These are phyloP conservation scores for Phalacrocorax pelagicus DNA, from an alignment of 2,113 vertebrate species.

Conservation along the genomic window DNA sequence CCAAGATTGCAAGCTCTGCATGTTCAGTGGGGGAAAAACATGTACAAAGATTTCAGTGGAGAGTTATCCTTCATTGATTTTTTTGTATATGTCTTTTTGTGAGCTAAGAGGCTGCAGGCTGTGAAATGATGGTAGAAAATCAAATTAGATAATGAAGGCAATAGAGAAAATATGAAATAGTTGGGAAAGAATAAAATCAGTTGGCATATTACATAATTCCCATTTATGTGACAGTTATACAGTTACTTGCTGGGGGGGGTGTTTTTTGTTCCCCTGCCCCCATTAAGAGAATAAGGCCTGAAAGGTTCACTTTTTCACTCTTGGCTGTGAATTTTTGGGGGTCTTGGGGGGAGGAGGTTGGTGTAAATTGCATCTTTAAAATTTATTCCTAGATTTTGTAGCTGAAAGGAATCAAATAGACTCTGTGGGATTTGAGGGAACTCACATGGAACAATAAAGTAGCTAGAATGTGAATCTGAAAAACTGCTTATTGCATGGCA, in stretches of 20 bases:
- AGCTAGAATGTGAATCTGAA: slow-evolving; percentile 34
- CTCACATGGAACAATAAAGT: not conserved
- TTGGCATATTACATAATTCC: not conserved
- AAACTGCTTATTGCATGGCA: slow-evolving; percentile 38
- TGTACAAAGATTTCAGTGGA: not conserved
- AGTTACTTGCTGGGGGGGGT: not conserved
- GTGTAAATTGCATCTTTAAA: not conserved
- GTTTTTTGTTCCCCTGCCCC: not conserved
- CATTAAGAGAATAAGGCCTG: not conserved
- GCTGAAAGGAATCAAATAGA: not conserved
- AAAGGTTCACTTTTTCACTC: not conserved
- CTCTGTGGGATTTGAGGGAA: not conserved
- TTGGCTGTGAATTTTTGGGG: not conserved
- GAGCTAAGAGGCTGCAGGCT: not conserved
- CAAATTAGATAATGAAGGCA: not conserved
- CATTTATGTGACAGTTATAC: not conserved
- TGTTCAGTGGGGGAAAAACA: rapidly evolving
- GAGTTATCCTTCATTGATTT: not conserved
- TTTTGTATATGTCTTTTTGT: not conserved
- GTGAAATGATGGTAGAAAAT: not conserved
- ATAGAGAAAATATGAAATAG: not conserved
- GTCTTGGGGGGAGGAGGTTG: not conserved
- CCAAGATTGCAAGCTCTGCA: not conserved
- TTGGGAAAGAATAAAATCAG: not conserved
- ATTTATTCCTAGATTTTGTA: not conserved